A percentile compares a stretch with the other conserved stretches of the same genome.
These are phyloP conservation scores for Stratiomys singularior DNA, from an alignment of 2,888 invertebrate genomes.

Conservation along the genomic window DNA sequence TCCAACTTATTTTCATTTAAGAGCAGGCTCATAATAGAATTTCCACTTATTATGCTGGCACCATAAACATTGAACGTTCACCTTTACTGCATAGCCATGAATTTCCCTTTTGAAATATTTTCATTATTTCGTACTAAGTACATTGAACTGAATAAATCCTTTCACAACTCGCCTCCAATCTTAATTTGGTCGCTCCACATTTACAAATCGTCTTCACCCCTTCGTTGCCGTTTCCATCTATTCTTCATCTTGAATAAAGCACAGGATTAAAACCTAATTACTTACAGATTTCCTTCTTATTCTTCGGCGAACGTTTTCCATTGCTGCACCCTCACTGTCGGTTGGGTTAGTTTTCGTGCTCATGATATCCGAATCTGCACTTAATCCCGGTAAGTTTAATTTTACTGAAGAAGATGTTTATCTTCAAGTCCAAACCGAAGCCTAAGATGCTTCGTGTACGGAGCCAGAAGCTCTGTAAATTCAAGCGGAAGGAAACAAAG, in stretches of 20 bases:
- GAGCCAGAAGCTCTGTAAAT: not conserved
- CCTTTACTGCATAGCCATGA: too few species aligned
- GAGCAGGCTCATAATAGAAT: too few species aligned
- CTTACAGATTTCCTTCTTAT: conserved; percentile 50
- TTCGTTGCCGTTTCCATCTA: not conserved
- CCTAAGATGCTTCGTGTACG: not conserved
- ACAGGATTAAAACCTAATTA: conserved; percentile 53
- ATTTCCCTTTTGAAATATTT: too few species aligned
- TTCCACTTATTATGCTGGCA: too few species aligned
- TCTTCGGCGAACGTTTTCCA: not conserved
- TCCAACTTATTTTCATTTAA: too few species aligned
- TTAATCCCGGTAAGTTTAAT: conserved; percentile 41
- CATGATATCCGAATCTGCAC: conserved; percentile 8
- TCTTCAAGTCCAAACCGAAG: conserved; percentile 18
- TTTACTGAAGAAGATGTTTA: conserved; percentile 37
- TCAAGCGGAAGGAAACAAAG: conserved; percentile 18
- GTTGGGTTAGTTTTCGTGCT: not conserved
- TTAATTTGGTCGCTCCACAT: too few species aligned
- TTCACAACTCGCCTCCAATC: too few species aligned
- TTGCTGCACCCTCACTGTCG: not conserved
- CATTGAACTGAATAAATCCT: too few species aligned
- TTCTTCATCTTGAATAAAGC: conserved; percentile 29
- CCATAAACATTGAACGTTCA: too few species aligned
- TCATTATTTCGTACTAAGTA: too few species aligned
- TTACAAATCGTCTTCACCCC: not conserved